Conservation (phyloP, 2,113 vertebrate species). For the Protobothrops mucrosquamatus region DNA sequence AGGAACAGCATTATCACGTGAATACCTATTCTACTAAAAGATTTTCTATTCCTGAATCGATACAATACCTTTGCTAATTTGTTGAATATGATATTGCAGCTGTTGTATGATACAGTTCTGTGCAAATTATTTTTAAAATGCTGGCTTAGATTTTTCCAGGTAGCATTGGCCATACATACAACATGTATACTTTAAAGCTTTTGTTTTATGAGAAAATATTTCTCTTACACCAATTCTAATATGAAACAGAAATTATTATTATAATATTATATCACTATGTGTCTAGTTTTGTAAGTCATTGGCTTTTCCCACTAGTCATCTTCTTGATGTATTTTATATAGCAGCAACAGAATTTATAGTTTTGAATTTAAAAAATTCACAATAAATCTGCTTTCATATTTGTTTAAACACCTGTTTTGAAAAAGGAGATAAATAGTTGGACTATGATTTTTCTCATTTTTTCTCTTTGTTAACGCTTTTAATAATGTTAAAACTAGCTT, state of each 20-base stretch:
- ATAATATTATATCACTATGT: no score
- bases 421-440: neutral
- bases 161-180: slow-evolving; percentile 3
- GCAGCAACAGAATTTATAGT: neutral
- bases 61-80: neutral
- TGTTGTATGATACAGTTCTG: neutral
- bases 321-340: neutral
- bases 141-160: neutral
- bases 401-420: neutral
- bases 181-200: slow-evolving; percentile 29
- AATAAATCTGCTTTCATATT: neutral
- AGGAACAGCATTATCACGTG: neutral
- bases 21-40: neutral
- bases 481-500: slow-evolving; percentile 29
- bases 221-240: neutral
- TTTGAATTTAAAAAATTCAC: neutral
- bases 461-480: slow-evolving; percentile 25
- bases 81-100: neutral
- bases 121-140: neutral
- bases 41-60: neutral
- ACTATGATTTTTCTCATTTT: slow-evolving; percentile 15
- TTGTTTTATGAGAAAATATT: neutral
- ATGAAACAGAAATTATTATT: neutral
- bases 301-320: neutral
- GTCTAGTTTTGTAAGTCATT: neutral